phyloP scores from a whole-genome alignment of 2,797 vertebrate species.

The Rhynchotus rufescens region DNA sequence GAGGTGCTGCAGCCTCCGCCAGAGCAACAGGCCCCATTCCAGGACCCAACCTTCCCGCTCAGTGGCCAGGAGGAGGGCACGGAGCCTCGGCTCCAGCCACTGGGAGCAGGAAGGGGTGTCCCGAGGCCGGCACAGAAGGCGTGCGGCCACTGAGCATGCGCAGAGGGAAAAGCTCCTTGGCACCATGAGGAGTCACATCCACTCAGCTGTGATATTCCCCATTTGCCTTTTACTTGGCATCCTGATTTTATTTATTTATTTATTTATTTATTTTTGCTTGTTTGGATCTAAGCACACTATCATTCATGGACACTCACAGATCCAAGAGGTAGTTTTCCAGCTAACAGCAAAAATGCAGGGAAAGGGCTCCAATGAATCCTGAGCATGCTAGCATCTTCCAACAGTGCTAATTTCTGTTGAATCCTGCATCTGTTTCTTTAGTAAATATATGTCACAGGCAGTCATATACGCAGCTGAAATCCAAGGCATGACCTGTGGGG shows the following conservation, averaged over 20 bases:
- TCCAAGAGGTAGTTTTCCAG: neutral
- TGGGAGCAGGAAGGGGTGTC: neutral
- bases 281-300: neutral
- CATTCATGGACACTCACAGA: neutral
- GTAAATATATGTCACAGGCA: neutral
- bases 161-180: neutral
- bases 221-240: too few relatives aligned
- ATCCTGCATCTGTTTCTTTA: neutral
- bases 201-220: neutral
- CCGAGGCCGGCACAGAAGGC: neutral
- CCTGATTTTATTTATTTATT: too few relatives aligned
- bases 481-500: neutral
- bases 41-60: neutral
- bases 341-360: neutral
- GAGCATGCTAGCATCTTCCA: fast-evolving
- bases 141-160: neutral
- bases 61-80: neutral
- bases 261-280: too few relatives aligned
- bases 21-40: neutral
- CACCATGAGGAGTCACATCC: too few relatives aligned
- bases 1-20: neutral
- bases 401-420: neutral
- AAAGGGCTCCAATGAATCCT: neutral
- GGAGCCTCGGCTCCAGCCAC: neutral
- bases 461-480: neutral